phyloP scores from a whole-genome alignment of 2,797 vertebrate genomes.

The Miichthys miiuy region DNA sequence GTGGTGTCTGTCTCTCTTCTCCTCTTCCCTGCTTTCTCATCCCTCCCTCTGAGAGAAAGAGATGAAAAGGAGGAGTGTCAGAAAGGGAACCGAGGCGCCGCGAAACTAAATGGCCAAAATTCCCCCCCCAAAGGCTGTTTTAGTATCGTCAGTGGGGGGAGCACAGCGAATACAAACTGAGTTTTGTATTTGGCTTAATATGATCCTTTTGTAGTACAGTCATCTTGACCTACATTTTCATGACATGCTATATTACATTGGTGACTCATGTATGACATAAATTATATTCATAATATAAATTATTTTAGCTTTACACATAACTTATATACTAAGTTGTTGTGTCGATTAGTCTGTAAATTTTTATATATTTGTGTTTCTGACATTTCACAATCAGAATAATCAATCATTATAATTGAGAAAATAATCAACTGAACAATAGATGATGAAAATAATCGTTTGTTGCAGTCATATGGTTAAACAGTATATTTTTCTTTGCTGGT shows the following conservation, averaged over 20 bases:
- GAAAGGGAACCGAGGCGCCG: slow-evolving; percentile 30
- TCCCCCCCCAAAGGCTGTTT: background rate
- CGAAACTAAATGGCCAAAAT: slow-evolving; percentile 30
- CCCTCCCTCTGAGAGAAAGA: slow-evolving; percentile 44
- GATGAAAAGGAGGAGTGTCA: slow-evolving; percentile 37
- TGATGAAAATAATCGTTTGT: too few species aligned
- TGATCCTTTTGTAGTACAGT: background rate
- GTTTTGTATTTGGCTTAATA: background rate
- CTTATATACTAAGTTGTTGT: too few species aligned
- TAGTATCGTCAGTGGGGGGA: background rate
- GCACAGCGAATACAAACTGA: background rate
- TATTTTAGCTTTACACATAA: too few species aligned
- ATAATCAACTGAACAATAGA: too few species aligned
- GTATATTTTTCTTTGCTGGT: too few species aligned
- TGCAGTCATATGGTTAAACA: too few species aligned
- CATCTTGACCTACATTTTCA: background rate
- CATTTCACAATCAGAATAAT: too few species aligned
- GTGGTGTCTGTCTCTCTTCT: slow-evolving; percentile 41
- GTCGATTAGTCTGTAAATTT: too few species aligned
- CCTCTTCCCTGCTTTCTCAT: slow-evolving; percentile 44
- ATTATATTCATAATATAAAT: too few species aligned
- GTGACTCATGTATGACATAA: background rate
- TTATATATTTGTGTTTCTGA: too few species aligned
- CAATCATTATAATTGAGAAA: too few species aligned
- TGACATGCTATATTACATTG: background rate